Conservation (phyloP, 2,797 vertebrate species). For the Phrynocephalus guinanensis region DNA sequence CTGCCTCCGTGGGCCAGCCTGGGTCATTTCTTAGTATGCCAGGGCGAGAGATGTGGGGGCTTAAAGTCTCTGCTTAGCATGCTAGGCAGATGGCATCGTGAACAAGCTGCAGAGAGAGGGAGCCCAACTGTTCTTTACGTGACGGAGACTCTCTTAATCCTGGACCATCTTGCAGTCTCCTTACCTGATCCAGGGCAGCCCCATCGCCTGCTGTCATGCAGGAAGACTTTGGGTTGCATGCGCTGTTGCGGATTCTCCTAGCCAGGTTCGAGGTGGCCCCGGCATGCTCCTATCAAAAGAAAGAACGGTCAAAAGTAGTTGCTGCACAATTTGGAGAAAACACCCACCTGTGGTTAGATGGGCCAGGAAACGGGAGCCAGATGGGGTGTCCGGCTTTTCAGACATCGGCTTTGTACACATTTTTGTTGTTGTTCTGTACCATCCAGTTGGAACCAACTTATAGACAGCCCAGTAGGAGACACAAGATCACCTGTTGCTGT, state of each 20-base stretch:
- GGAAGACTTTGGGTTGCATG: not conserved
- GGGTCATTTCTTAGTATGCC: slow-evolving; percentile 4
- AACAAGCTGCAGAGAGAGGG: not conserved
- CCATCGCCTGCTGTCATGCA: not conserved
- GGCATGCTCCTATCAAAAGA: no score
- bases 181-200: not conserved
- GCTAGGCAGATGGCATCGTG: not conserved
- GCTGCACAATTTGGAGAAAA: no score
- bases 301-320: no score
- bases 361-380: not conserved
- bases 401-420: not conserved
- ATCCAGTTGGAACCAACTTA: no score
- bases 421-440: no score
- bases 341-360: not conserved
- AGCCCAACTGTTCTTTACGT: not conserved
- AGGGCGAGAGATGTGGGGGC: not conserved
- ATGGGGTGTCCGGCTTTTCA: not conserved
- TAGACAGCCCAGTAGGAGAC: no score
- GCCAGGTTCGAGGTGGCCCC: not conserved
- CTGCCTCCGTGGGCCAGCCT: not conserved
- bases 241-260: not conserved
- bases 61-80: not conserved
- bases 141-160: not conserved
- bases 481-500: no score
- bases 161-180: not conserved